Evolutionary conservation across 2,797 vertebrate genomes (phyloP).

Genomic region (Champsocephalus esox): DNA sequence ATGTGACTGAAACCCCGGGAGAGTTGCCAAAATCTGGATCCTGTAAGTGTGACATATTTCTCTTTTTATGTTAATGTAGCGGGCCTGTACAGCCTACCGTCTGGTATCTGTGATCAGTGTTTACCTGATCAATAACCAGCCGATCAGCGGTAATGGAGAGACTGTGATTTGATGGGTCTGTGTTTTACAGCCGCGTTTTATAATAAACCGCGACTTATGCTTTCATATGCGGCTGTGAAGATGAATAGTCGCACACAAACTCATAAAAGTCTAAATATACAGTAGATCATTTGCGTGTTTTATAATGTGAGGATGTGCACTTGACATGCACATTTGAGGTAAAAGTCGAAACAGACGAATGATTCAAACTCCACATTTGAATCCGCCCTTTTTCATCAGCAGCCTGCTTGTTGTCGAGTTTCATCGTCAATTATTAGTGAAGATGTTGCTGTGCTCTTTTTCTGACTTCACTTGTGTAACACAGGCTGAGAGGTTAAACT

Average conservation of each 20-base stretch:
- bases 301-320: background rate
- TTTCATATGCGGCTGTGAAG: background rate
- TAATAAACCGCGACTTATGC: background rate
- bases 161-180: background rate
- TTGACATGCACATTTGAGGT: background rate
- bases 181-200: background rate
- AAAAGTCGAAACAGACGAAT: background rate
- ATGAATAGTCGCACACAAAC: background rate
- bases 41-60: slow-evolving; percentile 57
- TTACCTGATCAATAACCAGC: background rate
- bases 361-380: background rate
- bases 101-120: slow-evolving; percentile 9
- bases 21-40: slow-evolving; percentile 38
- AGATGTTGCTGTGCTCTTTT: slow-evolving; percentile 40
- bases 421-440: slow-evolving; percentile 63
- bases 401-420: slow-evolving; percentile 37
- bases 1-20: slow-evolving; percentile 31
- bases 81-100: slow-evolving; percentile 28
- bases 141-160: background rate
- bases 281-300: background rate
- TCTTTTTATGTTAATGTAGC: slow-evolving; percentile 20
- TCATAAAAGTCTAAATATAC: slow-evolving; percentile 7
- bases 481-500: slow-evolving; percentile 21
- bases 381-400: background rate
- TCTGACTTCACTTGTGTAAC: slow-evolving; percentile 30